Base-by-base conservation (phyloP, 2,797 vertebrate genomes). In the Leptodactylus fallax region DNA sequence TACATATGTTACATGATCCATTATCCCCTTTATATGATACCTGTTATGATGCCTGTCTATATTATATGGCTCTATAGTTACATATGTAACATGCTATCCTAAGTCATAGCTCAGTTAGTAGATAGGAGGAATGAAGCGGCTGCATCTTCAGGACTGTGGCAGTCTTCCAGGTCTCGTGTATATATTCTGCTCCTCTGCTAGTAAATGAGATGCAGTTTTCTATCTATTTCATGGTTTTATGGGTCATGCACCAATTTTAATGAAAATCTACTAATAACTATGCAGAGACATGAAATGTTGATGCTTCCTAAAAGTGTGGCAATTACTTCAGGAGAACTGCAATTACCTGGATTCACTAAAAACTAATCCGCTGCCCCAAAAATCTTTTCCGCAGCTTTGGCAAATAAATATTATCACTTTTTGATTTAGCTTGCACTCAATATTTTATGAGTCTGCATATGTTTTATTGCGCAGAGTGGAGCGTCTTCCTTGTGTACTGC, bases 221-320 rank as follows among this genome's bases (percentile, higher is more conserved):
- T 79, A 83, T 83, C 85, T 82, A 89, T 83, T 89, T 89, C 80
- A 79, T 87, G 65, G 71, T 86, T 89, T 89, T 89, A 89, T 89
- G 85, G 88, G 88, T 89, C 88, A 83, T 86, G 88, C 80, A 71
- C 69, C 83, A 81, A 86, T 83, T 89, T 89, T 89, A 86, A 89
- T 87, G 85, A 83, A 89, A 83, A 86, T 87, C 85, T 83, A 86
- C 88, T 89, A 89, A 89, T 89, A 89, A 82, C 88, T 87, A 79
- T 89, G 85, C 88, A 83, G 23, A 65, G 67, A 72, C 88, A 87
- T 89, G 85, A 82, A 87, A 58, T 79, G 82, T 83, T 83, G 88
- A 89, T 79, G 88, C 85, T 63, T 83, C 67, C 71, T 77, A 78
- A 86, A 89, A 86, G 80, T 83, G 85, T 63, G 60, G 80, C 85